Evolutionary conservation across 2,113 vertebrate genomes (phyloP).

Genomic region (Hydropotes inermis): DNA sequence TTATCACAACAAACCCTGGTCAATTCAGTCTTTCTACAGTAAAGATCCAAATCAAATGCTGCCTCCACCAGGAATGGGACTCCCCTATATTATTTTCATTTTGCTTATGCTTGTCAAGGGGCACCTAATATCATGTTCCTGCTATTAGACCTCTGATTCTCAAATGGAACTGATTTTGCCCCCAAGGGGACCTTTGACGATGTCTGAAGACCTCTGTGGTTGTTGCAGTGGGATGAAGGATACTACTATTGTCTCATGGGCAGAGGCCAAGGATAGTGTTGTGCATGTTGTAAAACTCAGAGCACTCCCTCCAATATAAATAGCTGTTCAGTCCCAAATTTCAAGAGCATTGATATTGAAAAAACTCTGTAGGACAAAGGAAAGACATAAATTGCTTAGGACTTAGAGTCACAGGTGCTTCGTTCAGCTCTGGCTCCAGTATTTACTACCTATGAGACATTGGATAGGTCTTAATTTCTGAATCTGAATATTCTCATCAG

Average conservation of each 20-base stretch:
- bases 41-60: background rate
- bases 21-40: background rate
- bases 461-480: background rate
- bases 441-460: background rate
- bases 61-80: background rate
- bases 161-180: background rate
- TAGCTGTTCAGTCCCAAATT: background rate
- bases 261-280: background rate
- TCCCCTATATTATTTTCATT: background rate
- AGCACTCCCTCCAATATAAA: rapidly evolving
- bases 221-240: background rate
- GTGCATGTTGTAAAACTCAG: background rate
- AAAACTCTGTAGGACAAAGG: background rate
- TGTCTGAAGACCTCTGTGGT: background rate
- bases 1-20: background rate
- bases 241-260: background rate
- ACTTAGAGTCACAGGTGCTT: background rate
- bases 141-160: background rate
- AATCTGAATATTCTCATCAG: background rate
- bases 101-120: background rate
- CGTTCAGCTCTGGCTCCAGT: background rate
- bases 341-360: background rate
- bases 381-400: background rate
- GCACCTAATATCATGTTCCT: background rate
- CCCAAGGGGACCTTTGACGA: background rate